Conservation (phyloP, 2,888 invertebrate species). For the Drosophila ustulata region DNA sequence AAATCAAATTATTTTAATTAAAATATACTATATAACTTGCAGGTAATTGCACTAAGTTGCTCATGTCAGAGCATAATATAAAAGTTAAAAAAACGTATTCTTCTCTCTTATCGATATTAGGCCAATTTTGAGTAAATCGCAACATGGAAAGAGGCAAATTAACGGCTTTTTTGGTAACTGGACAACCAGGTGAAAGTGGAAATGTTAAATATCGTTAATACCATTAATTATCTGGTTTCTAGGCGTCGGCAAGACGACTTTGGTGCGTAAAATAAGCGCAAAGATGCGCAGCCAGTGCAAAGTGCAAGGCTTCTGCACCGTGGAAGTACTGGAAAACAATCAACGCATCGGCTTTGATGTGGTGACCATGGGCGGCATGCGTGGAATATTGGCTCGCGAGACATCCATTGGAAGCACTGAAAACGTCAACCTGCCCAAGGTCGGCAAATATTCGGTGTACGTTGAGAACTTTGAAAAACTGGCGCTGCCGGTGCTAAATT, state of each 20-base stretch:
- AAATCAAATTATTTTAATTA: background rate
- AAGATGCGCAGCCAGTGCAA: constrained; percentile 52
- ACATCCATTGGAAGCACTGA: constrained; percentile 5
- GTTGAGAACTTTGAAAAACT: constrained; percentile 87
- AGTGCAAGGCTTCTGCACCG: constrained; percentile 88
- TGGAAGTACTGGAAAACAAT: constrained; percentile 86
- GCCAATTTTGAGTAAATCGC: background rate
- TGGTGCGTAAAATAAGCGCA: constrained; percentile 85
- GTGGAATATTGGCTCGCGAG: constrained; percentile 85
- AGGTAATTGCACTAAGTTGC: no score
- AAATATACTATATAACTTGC: no score
- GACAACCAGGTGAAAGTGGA: constrained; percentile 52
- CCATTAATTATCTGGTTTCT: background rate
- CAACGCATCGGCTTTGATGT: constrained; percentile 88
- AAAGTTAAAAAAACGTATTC: background rate
- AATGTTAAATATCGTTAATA: background rate
- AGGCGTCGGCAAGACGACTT: constrained; percentile 90
- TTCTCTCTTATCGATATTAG: constrained; percentile 1
- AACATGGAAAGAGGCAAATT: constrained; percentile 19
- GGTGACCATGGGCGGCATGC: constrained; percentile 85
- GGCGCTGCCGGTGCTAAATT: constrained; percentile 85
- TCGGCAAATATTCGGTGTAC: constrained; percentile 89
- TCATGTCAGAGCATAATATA: no score
- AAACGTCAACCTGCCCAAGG: constrained; percentile 72
- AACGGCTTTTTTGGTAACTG: constrained; percentile 57